These are phyloP conservation scores for Drosophila limbata DNA, from an alignment of 2,888 invertebrate genomes.

Conservation along the genomic window DNA sequence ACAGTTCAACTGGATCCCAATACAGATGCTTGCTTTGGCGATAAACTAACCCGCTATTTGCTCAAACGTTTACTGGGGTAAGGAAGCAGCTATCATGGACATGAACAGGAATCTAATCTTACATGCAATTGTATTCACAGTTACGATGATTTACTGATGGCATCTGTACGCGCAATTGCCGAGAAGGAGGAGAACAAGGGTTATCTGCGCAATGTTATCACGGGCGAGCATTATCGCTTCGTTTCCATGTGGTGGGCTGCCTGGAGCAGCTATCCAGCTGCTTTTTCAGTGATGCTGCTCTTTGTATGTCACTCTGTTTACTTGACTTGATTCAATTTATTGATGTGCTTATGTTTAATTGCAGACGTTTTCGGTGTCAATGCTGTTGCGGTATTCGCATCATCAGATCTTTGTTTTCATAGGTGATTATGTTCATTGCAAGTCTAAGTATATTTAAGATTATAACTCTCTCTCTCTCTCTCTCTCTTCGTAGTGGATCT, in stretches of 20 bases:
- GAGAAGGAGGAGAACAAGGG: slow-evolving; percentile 99
- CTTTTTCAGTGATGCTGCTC: slow-evolving; percentile 98
- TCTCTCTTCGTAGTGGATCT: slow-evolving; percentile 91
- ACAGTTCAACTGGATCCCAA: slow-evolving; percentile 94
- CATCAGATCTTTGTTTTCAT: slow-evolving; percentile 99
- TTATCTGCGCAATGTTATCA: slow-evolving; percentile 97
- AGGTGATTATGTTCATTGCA: slow-evolving; percentile 86
- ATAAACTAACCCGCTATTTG: slow-evolving; percentile 94
- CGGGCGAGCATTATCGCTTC: slow-evolving; percentile 99
- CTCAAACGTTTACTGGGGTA: slow-evolving; percentile 95
- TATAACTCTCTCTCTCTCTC: slow-evolving; percentile 6
- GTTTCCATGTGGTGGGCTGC: slow-evolving; percentile 99
- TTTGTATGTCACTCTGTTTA: slow-evolving; percentile 92
- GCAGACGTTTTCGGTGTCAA: slow-evolving; percentile 99
- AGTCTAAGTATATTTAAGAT: slow-evolving; percentile 49
- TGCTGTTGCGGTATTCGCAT: slow-evolving; percentile 98
- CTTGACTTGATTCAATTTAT: slow-evolving; percentile 73
- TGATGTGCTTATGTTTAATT: slow-evolving; percentile 98
- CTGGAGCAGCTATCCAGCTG: slow-evolving; percentile 96
- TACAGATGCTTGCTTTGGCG: slow-evolving; percentile 96
- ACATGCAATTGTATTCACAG: slow-evolving; percentile 50
- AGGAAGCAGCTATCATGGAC: neutral
- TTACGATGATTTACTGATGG: slow-evolving; percentile 98
- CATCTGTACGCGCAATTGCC: slow-evolving; percentile 97
- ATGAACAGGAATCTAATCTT: neutral